Base-by-base conservation (phyloP, 2,113 vertebrate species). In the Malurus alboscapulatus region DNA sequence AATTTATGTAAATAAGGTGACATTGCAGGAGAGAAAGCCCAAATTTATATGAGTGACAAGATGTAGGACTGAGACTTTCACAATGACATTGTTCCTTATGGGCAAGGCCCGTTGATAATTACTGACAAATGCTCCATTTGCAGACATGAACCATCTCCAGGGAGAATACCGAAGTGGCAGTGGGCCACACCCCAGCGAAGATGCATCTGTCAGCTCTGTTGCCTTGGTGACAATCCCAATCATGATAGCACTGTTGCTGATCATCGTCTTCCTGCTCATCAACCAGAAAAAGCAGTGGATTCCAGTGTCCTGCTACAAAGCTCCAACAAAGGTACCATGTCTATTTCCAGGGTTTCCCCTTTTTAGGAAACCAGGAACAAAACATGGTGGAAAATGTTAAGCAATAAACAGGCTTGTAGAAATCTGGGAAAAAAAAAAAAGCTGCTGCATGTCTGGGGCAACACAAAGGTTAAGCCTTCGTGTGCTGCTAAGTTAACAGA, bases 201-300 rank as follows among this genome's bases (percentile, higher is more conserved):
- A 98, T 38, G 84, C 96, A 1, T 97, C 98, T 0, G 77, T 98
- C 78, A 98, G 98, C 95, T 98, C 98, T 18, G 96, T 98, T 74
- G 97, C 97, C 63, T 98, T 98, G 79, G 98, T 99, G 54, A 97
- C 97, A 17, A 96, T 98, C 67, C 98, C 98, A 38, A 95, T 98
- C 79, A 92, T 97, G n/a, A 95, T 98, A 79, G 98, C 98, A 8
- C 96, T 98, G 16, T 94, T 98, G 36, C 94, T 98, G 45, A 97
- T 99, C 66, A 92, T 98, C 20, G 71, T 97, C n/a, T 95, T 99
- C 94, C 96, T 99, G 47, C 94, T 98, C 40, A 71, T 98, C 95
- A 98, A 98, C 93, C 98, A 98, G 97, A 98, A 98, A 62, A 98
- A 98, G 94, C 98, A 98, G 90, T 99, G 98, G 98, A 96, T 99